These are phyloP conservation scores for Xiphophorus maculatus DNA, from an alignment of 2,113 vertebrate species.

Conservation along the genomic window DNA sequence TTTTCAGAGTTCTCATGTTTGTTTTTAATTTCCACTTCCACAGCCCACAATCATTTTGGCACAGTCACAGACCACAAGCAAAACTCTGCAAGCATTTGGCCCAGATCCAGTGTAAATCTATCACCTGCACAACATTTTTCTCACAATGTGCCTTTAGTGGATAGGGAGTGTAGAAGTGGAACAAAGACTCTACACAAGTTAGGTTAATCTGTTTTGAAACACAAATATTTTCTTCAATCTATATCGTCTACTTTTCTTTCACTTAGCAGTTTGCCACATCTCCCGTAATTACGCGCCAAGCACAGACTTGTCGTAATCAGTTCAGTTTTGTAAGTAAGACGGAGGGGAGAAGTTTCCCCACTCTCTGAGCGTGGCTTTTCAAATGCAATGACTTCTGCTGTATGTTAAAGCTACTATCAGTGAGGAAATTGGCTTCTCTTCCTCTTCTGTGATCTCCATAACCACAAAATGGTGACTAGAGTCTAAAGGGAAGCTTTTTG, in stretches of 20 bases:
- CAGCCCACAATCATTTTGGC: not conserved
- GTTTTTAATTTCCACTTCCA: not conserved
- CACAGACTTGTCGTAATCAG: constrained; percentile 12
- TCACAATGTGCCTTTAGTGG: not conserved
- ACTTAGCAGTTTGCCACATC: constrained; percentile 5
- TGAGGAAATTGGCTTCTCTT: constrained; percentile 51
- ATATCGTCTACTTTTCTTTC: constrained; percentile 1
- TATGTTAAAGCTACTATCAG: constrained; percentile 45
- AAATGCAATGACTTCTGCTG: constrained; percentile 20
- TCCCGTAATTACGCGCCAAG: constrained; percentile 26
- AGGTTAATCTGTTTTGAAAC: constrained; percentile 6
- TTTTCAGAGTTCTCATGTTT: not conserved
- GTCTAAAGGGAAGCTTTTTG: constrained; percentile 38
- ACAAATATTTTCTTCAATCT: constrained; percentile 1
- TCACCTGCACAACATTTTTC: constrained; percentile 5
- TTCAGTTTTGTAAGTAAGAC: constrained; percentile 9
- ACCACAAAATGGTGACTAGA: constrained; percentile 40
- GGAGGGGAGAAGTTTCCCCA: constrained; percentile 22
- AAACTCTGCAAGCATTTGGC: constrained; percentile 4
- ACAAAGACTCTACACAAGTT: not conserved
- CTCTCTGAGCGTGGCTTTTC: constrained; percentile 17
- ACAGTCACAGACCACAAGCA: not conserved
- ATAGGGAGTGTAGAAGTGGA: not conserved
- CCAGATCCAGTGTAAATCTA: constrained; percentile 12
- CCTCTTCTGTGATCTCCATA: constrained; percentile 50